phyloP scores from a whole-genome alignment of 2,797 vertebrate species.

The Tinamus major region DNA sequence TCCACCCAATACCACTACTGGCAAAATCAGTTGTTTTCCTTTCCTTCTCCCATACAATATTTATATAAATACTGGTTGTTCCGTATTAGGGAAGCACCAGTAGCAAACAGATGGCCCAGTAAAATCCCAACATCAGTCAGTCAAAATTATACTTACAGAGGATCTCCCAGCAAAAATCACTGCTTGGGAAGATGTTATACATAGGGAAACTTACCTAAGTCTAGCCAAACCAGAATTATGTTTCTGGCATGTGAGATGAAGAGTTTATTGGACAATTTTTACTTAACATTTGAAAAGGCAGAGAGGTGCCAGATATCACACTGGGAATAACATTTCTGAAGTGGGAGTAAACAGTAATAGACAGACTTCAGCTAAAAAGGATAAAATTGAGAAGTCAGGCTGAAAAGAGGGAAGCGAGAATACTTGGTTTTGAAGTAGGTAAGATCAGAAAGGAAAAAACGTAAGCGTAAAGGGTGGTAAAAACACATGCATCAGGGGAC shows the following conservation, averaged over 20 bases:
- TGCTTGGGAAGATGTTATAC: neutral
- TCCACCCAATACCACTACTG: neutral
- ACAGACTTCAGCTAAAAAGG: neutral
- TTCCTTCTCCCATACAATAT: neutral
- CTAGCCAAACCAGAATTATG: neutral
- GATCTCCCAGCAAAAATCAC: neutral
- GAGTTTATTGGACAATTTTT: neutral
- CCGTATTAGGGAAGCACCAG: neutral
- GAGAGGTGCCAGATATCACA: neutral
- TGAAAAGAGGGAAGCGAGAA: neutral
- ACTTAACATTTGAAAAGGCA: neutral
- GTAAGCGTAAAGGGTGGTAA: too few species aligned
- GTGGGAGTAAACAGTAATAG: neutral
- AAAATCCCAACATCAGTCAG: neutral
- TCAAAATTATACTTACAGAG: neutral
- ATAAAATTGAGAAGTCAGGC: neutral
- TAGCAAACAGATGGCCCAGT: neutral
- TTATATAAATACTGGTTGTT: neutral
- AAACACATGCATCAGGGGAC: too few species aligned
- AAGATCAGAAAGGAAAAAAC: too few species aligned
- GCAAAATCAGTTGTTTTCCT: neutral
- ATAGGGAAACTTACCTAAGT: neutral
- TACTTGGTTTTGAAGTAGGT: neutral
- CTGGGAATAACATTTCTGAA: neutral
- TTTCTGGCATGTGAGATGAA: neutral